These are phyloP conservation scores for Pardosa pseudoannulata DNA, from an alignment of 2,888 invertebrate species.

Conservation along the genomic window DNA sequence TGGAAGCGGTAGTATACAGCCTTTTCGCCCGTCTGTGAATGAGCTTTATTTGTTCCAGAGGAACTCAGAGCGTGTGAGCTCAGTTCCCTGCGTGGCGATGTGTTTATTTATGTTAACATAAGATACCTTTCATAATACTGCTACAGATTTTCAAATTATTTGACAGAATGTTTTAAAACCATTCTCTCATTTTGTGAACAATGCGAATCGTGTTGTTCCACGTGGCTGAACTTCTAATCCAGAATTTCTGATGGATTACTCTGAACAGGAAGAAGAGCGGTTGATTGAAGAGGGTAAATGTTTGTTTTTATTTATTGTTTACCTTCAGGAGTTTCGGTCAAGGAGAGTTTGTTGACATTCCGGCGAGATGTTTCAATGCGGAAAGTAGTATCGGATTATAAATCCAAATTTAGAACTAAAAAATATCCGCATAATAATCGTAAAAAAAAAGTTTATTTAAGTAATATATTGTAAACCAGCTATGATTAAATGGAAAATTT, in stretches of 20 bases:
- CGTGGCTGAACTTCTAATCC: background rate
- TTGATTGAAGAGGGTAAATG: constrained; percentile 21
- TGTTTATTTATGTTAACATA: background rate
- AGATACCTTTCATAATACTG: background rate
- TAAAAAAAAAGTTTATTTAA: too few relatives aligned
- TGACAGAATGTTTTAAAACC: background rate
- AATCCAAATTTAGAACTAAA: too few relatives aligned
- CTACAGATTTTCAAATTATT: background rate
- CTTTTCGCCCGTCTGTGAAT: background rate
- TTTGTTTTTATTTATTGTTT: background rate
- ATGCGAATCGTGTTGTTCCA: background rate
- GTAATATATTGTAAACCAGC: too few relatives aligned
- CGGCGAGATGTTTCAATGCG: too few relatives aligned
- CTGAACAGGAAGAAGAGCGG: constrained; percentile 36
- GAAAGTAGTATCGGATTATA: too few relatives aligned
- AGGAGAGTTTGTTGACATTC: background rate
- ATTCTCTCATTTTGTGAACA: background rate
- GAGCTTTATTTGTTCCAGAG: background rate
- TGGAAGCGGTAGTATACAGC: background rate
- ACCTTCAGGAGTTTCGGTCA: background rate
- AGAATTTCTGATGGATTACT: background rate
- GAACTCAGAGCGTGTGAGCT: background rate
- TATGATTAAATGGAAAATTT: too few relatives aligned
- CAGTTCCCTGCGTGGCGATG: background rate
- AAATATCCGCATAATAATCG: too few relatives aligned